A percentile compares a stretch with the other conserved stretches of the same genome.
Evolutionary conservation across 1,140 invertebrate genomes (phyloP).

Genomic region (Drosophila kohkoa): DNA sequence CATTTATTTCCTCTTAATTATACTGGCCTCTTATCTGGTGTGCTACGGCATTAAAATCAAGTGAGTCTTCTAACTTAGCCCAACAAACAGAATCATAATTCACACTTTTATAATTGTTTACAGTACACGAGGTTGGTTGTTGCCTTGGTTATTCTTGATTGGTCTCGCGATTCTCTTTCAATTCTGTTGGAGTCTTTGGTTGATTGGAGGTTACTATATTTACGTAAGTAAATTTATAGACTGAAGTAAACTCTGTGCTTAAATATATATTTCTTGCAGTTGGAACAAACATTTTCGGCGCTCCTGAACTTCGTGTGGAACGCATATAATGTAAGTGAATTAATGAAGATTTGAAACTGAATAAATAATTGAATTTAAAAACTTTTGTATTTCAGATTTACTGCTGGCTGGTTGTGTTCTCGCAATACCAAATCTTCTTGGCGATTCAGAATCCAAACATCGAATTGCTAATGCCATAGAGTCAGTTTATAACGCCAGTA

Average conservation of each 20-base stretch:
- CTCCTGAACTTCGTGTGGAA: constrained; percentile 92
- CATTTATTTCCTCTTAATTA: constrained; percentile 89
- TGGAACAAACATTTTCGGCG: constrained; percentile 91
- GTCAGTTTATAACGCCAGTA: background rate
- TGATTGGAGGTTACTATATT: constrained; percentile 94
- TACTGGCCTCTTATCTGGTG: constrained; percentile 88
- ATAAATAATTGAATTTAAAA: background rate
- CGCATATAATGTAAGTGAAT: constrained; percentile 91
- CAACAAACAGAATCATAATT: background rate
- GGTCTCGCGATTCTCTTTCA: constrained; percentile 91
- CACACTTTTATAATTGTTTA: background rate
- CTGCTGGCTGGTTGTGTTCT: constrained; percentile 93
- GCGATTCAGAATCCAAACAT: constrained; percentile 94
- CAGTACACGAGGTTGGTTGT: constrained; percentile 88
- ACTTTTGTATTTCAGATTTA: constrained; percentile 89
- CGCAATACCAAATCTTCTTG: constrained; percentile 92
- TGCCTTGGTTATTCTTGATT: constrained; percentile 92
- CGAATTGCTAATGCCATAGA: constrained; percentile 89
- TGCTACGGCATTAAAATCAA: constrained; percentile 85
- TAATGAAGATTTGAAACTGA: background rate
- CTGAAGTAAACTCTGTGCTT: background rate
- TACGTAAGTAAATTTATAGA: constrained; percentile 89
- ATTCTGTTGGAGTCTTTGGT: constrained; percentile 92
- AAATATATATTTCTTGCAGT: constrained; percentile 85
- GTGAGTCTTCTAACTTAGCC: constrained; percentile 65